These are phyloP conservation scores for Agapornis roseicollis DNA, from an alignment of 2,113 vertebrate species.

Conservation along the genomic window DNA sequence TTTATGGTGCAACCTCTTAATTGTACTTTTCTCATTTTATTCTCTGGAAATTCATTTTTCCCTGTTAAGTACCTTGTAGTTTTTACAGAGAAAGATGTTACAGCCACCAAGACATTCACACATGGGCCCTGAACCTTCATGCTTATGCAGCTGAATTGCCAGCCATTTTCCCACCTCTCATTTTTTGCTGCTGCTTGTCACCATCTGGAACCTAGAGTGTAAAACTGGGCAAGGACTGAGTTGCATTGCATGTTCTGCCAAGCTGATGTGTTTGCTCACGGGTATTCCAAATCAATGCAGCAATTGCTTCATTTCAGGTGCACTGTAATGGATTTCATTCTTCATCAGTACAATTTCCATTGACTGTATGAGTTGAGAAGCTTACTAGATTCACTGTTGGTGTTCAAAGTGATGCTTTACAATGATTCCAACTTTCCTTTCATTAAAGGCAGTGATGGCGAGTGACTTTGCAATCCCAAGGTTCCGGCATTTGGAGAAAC, in stretches of 20 bases:
- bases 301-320: background rate
- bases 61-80: background rate
- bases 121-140: background rate
- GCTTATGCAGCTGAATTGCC: background rate
- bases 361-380: background rate
- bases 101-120: background rate
- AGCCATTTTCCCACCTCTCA: background rate
- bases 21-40: background rate
- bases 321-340: background rate
- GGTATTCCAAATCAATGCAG: background rate
- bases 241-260: background rate
- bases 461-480: constrained; percentile 93
- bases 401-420: background rate
- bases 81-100: background rate
- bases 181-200: background rate
- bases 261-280: fast-evolving
- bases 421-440: background rate
- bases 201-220: background rate
- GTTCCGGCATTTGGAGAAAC: constrained; percentile 92
- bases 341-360: background rate
- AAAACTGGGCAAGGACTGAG: fast-evolving
- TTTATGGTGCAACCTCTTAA: background rate
- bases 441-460: constrained; percentile 93
- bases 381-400: background rate
- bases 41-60: background rate